Evolutionary conservation across 2,113 vertebrate species (phyloP).

Genomic region (Rhipidura dahli): DNA sequence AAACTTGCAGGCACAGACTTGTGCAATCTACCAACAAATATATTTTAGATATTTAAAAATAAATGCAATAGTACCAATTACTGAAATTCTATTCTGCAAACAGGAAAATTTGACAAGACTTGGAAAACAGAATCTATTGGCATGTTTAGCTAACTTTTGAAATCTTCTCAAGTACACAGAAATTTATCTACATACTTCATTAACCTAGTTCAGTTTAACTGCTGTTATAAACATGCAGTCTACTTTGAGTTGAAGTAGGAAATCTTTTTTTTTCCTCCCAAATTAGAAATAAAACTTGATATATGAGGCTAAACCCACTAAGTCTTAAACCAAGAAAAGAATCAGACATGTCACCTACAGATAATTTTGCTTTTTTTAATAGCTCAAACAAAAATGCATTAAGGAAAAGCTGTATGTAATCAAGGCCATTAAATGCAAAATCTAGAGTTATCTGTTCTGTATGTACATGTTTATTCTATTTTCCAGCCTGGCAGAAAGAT

Average conservation of each 20-base stretch:
- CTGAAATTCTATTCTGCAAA: not conserved
- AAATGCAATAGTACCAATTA: not conserved
- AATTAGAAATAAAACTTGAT: not conserved
- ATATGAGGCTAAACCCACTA: not conserved
- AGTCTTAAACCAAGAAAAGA: not conserved
- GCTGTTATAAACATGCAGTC: not conserved
- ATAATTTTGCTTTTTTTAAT: not conserved
- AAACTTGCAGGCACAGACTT: not conserved
- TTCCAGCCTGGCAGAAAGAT: not conserved
- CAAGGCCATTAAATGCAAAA: not conserved
- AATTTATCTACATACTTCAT: not conserved
- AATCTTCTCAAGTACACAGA: not conserved
- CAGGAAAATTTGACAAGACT: not conserved
- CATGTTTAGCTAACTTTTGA: not conserved
- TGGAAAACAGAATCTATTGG: not conserved
- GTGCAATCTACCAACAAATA: not conserved
- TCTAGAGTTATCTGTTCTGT: not conserved
- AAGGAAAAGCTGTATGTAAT: not conserved
- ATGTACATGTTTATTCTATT: not conserved
- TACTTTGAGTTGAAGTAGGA: not conserved
- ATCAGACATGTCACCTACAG: not conserved
- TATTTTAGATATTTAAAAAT: not conserved
- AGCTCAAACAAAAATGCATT: not conserved
- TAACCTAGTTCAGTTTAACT: not conserved
- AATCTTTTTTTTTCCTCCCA: not conserved